Evolutionary conservation across 2,888 invertebrate genomes (phyloP).

Genomic region (Eupithecia tripunctaria): DNA sequence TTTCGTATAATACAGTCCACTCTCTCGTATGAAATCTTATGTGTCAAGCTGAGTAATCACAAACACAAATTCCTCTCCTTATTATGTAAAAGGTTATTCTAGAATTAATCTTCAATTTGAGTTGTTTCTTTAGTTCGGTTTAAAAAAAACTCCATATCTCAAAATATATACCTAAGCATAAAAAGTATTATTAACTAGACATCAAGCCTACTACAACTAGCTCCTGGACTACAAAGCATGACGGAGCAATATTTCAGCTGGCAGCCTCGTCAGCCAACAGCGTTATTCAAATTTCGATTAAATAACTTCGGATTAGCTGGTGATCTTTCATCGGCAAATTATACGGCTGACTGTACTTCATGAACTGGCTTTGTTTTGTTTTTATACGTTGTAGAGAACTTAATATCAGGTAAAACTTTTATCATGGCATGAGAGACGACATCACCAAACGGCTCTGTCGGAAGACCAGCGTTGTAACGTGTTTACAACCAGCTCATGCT

Average conservation of each 20-base stretch:
- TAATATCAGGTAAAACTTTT: too few relatives aligned
- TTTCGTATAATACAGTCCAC: too few relatives aligned
- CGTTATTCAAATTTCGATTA: conserved; percentile 57
- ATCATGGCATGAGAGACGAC: too few relatives aligned
- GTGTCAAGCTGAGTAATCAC: too few relatives aligned
- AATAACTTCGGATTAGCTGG: conserved; percentile 54
- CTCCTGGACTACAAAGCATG: conserved; percentile 39
- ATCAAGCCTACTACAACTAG: background rate
- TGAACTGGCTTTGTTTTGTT: conserved; percentile 11
- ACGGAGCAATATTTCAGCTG: conserved; percentile 50
- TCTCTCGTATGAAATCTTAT: too few relatives aligned
- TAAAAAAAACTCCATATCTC: background rate
- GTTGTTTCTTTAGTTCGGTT: background rate
- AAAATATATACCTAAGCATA: background rate
- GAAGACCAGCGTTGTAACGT: too few relatives aligned
- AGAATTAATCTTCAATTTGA: background rate
- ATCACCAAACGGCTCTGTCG: too few relatives aligned
- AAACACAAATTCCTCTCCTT: too few relatives aligned
- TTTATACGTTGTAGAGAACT: background rate
- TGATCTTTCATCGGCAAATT: conserved; percentile 52
- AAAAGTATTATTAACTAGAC: background rate
- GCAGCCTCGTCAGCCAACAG: conserved; percentile 50
- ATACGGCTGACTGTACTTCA: conserved; percentile 51
- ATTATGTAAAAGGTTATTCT: background rate
- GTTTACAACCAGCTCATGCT: too few relatives aligned